phyloP scores from a whole-genome alignment of 2,888 invertebrate genomes.

The Lasioglossum vierecki region DNA sequence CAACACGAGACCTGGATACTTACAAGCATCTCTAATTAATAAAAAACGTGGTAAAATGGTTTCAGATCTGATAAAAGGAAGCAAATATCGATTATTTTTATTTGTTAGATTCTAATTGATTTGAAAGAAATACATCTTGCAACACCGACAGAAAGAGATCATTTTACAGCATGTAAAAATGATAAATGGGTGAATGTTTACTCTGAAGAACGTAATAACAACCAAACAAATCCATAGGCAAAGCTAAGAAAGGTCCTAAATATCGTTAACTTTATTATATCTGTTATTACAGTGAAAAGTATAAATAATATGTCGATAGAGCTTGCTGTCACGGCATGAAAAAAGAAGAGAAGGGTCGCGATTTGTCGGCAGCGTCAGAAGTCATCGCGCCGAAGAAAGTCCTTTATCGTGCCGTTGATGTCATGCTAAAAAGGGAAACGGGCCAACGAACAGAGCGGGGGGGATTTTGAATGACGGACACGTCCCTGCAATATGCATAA shows the following conservation, averaged over 20 bases:
- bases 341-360: not conserved
- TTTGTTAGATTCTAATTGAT: not conserved
- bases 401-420: constrained; percentile 56
- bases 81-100: not conserved
- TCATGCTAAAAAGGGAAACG: constrained; percentile 63
- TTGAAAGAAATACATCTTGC: not conserved
- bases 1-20: not conserved
- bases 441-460: constrained; percentile 32
- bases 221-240: no score
- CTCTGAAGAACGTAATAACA: no score
- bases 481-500: constrained; percentile 82
- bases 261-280: no score
- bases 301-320: not conserved
- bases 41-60: no score
- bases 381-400: constrained; percentile 24
- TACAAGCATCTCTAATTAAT: no score
- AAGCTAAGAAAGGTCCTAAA: no score
- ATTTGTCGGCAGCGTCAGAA: constrained; percentile 26
- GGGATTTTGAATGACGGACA: constrained; percentile 79
- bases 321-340: not conserved
- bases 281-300: not conserved
- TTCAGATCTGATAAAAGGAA: no score
- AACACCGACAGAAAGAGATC: no score
- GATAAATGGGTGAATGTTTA: no score
- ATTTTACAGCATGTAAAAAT: no score